Evolutionary conservation across 1,140 invertebrate species (phyloP), one percentile per base, ranked within the genome.

Genomic region (Drosophila ironensis): DNA sequence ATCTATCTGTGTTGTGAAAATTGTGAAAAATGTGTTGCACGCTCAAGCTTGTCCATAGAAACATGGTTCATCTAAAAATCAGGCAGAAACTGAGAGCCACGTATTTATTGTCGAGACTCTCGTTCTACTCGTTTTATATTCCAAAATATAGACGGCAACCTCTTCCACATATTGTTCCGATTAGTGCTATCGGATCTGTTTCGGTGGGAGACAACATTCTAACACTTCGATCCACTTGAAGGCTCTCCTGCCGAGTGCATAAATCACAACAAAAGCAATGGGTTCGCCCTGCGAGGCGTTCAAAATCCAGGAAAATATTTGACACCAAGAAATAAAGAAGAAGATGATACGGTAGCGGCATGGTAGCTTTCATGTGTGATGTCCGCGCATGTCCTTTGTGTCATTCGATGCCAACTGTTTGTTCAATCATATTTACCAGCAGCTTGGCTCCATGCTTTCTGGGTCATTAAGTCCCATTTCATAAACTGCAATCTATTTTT

Each of bases 371-470:
- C 66, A 84, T 86, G 70, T 75, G 24, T 63, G 28, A 54, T 53
- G 71, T 84, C 69, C 53, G 59, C 54, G 42, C 42, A 11, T 30
- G 20, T 40, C 25, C 24, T 52, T 11, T 27, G 20, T 45, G 42
- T 42, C 24, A 86, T 45, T 46, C 22, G 74, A 86, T 38, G 54
- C 80, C 80, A 72, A 86, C 73, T 86, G 66, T 60, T 86, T 80
- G 77, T 57, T 44, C 71, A 80, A 86, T 86, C 80, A 86, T 80
- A 78, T 78, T 84, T 67, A 82, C 73, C 67, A 47, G 28, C 16
- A 71, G 24, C 52, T 38, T 30, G 25, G 50, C 11, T 66, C n/a
- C 41, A 57, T 75, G 61, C 61, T 86, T 80, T 86, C 56, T 72
- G 74, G 71, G 52, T 86, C 80, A 86, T 86, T 86, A 64, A 66